Evolutionary conservation across 2,113 vertebrate species (phyloP).

Genomic region (Ceyx melanurus): DNA sequence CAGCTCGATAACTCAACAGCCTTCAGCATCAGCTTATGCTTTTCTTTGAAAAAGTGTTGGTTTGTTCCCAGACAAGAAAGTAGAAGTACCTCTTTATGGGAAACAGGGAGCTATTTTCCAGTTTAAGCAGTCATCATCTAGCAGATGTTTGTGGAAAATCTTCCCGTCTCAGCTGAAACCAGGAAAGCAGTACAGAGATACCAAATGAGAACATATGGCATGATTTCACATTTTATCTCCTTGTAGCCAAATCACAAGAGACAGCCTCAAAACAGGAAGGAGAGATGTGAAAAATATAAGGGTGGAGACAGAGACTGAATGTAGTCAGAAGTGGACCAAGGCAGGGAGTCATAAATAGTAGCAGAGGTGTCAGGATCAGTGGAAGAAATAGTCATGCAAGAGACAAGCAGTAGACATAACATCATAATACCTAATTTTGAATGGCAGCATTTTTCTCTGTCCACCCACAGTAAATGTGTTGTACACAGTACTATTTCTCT

Average conservation of each 20-base stretch:
- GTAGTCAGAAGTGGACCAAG: neutral
- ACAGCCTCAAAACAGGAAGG: slow-evolving; percentile 5
- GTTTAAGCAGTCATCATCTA: slow-evolving; percentile 12
- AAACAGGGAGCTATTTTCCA: neutral
- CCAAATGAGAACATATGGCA: slow-evolving; percentile 4
- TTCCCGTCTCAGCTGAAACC: neutral
- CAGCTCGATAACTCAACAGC: neutral
- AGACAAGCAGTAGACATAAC: neutral
- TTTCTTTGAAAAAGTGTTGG: neutral
- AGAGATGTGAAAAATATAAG: neutral
- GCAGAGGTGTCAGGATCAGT: rapidly evolving
- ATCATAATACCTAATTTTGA: neutral
- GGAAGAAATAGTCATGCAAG: neutral
- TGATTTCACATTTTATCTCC: neutral
- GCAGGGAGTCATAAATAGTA: neutral
- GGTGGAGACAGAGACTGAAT: neutral
- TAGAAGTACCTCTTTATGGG: neutral
- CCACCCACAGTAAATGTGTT: neutral
- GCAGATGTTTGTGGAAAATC: slow-evolving; percentile 36
- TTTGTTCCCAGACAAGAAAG: neutral
- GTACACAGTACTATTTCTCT: neutral
- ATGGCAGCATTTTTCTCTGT: neutral
- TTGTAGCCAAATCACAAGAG: neutral
- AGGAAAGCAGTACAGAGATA: neutral
- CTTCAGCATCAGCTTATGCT: neutral